A percentile compares a stretch with the other conserved stretches of the same genome.
phyloP scores from a whole-genome alignment of 2,797 vertebrate genomes.

The Danio aesculapii region DNA sequence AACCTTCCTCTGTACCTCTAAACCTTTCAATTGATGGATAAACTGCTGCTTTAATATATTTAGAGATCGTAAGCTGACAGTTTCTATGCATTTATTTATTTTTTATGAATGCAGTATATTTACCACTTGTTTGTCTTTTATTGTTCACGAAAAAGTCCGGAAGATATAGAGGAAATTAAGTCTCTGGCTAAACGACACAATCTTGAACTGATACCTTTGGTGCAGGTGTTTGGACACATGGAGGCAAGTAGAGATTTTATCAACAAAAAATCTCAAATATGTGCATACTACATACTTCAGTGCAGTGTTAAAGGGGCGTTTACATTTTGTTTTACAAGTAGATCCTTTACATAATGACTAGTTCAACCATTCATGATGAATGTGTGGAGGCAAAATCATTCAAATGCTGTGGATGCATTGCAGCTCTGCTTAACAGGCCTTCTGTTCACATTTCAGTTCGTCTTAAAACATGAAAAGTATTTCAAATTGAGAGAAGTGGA shows the following conservation, averaged over 20 bases:
- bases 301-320: background rate
- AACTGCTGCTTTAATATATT: background rate
- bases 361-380: background rate
- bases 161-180: conserved; percentile 75
- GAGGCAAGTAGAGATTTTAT: conserved; percentile 70
- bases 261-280: background rate
- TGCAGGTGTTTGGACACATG: conserved; percentile 83
- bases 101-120: background rate
- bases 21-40: background rate
- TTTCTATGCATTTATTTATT: background rate
- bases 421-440: background rate
- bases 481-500: conserved; percentile 75
- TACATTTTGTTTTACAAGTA: background rate
- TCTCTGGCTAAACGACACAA: conserved; percentile 72
- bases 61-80: background rate
- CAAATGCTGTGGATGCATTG: conserved; percentile 1
- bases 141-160: conserved; percentile 64
- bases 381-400: background rate
- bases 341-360: background rate
- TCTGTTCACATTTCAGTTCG: conserved; percentile 71
- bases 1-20: too few relatives aligned
- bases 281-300: background rate
- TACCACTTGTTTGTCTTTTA: background rate
- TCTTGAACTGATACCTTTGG: conserved; percentile 80
- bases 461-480: conserved; percentile 80